Percentiles rank a stretch among this genome's conserved stretches.
Evolutionary conservation across 2,797 vertebrate genomes (phyloP).

Genomic region (Hylomyscus alleni): DNA sequence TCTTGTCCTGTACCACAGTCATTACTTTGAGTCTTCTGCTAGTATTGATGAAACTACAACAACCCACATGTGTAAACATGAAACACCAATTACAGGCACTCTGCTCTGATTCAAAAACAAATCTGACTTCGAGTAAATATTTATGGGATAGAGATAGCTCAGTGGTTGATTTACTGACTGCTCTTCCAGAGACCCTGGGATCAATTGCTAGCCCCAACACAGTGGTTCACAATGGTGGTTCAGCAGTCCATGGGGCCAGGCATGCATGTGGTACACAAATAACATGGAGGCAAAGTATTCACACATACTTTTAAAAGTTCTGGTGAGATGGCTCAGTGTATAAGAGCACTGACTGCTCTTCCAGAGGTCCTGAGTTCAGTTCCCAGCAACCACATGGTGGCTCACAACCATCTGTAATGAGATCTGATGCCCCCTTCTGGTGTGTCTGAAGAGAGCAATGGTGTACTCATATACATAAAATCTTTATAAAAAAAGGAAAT

Average conservation of each 20-base stretch:
- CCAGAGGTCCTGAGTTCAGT: too few relatives aligned
- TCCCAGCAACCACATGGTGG: too few relatives aligned
- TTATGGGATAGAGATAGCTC: background rate
- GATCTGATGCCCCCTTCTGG: too few relatives aligned
- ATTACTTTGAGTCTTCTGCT: slow-evolving; percentile 30
- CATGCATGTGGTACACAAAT: background rate
- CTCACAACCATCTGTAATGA: too few relatives aligned
- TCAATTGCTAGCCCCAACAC: too few relatives aligned
- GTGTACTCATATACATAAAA: too few relatives aligned
- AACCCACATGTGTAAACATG: background rate
- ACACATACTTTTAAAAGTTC: background rate
- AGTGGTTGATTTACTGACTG: background rate
- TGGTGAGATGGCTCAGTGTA: too few relatives aligned
- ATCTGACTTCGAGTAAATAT: background rate
- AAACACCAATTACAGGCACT: background rate
- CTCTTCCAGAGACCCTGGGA: background rate
- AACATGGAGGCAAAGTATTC: background rate
- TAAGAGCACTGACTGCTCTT: too few relatives aligned
- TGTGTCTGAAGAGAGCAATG: too few relatives aligned
- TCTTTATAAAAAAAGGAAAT: background rate
- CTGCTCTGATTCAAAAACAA: background rate
- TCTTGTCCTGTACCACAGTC: background rate
- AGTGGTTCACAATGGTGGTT: background rate
- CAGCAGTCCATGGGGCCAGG: background rate
- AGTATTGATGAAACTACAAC: background rate